Evolutionary conservation across 2,888 invertebrate genomes (phyloP), one percentile per base, ranked within the genome.

Genomic region (Apotomis capreana): DNA sequence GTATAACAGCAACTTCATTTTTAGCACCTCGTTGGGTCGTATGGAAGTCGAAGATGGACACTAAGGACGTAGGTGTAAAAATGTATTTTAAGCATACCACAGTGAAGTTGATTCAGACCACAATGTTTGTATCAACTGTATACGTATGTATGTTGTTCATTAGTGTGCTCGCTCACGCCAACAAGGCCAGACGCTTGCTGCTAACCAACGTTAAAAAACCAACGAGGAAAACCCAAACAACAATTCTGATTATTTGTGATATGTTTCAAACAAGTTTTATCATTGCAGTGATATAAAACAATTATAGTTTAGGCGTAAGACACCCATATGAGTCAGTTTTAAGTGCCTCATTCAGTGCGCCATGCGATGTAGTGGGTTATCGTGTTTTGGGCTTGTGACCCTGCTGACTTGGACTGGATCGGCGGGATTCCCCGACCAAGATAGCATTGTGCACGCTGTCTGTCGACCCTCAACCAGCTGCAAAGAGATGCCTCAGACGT

Each of bases 211-310:
- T 8, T 12, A 9, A 64, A 26, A 44, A 64, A 52, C 5, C 54
- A 37, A 37, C 26, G 65, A 55, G 65, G 57, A 65, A 65, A 65
- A 8, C 55, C 65, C 49, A 9, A 55, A 36, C 49, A n/a, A 62
- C 49, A 40, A n/a, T 36, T 9, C 44, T 15, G 8, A 9, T 49
- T 10, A 49, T 49, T 49, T 9, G 49, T 49, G 49, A 49, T 9
- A 49, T 49, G 49, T 49, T 6, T 10, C 9, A 49, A 49, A 49
- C 49, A 49, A 49, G 49, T 49, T 49, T 49, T 49, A 10, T 49
- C 40, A 40, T 3, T 9, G 10, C 49, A 49, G 49, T 49, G 49
- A 10, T 49, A 49, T 49, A 10, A 40, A 40, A 40, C 10, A 49
- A 49, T 49, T 49, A 49, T 49, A 9, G 9, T 9, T 49, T 9